Conservation (phyloP, 2,888 invertebrate species). For the Melieria picta region DNA sequence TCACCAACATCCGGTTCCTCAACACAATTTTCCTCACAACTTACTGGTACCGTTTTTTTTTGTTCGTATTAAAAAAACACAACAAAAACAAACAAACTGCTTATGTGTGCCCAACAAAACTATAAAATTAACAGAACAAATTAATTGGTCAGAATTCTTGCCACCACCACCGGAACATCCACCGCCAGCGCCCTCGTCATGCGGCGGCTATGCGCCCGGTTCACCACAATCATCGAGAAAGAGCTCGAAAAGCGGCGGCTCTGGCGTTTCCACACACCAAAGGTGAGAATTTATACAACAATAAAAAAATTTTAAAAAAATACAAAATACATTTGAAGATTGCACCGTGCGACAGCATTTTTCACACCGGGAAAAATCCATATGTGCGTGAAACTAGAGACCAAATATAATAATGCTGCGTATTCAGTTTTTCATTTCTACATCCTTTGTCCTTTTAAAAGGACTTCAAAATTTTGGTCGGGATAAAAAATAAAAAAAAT, state of each 20-base stretch:
- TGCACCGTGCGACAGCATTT: too few relatives aligned
- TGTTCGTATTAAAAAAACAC: conserved; percentile 23
- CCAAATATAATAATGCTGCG: too few relatives aligned
- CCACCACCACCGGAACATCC: conserved; percentile 73
- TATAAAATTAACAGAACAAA: conserved; percentile 59
- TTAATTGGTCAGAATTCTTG: conserved; percentile 71
- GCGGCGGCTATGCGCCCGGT: conserved; percentile 60
- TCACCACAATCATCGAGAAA: conserved; percentile 65
- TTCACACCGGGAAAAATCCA: too few relatives aligned
- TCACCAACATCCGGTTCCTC: conserved; percentile 30
- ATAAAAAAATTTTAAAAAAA: too few relatives aligned
- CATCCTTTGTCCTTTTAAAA: too few relatives aligned
- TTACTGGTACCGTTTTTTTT: conserved; percentile 17
- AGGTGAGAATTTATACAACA: conserved; percentile 51
- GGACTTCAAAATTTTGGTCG: too few relatives aligned
- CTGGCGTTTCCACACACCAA: conserved; percentile 65
- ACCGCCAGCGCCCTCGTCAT: conserved; percentile 68
- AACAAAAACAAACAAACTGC: conserved; percentile 7
- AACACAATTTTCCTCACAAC: conserved; percentile 12
- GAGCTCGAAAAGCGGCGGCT: conserved; percentile 65
- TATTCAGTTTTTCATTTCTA: too few relatives aligned
- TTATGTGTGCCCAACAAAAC: conserved; percentile 27
- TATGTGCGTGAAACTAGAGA: too few relatives aligned
- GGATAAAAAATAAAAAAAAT: too few relatives aligned
- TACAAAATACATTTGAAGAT: too few relatives aligned